phyloP scores from a whole-genome alignment of 2,113 vertebrate species.

The Otocyon megalotis region DNA sequence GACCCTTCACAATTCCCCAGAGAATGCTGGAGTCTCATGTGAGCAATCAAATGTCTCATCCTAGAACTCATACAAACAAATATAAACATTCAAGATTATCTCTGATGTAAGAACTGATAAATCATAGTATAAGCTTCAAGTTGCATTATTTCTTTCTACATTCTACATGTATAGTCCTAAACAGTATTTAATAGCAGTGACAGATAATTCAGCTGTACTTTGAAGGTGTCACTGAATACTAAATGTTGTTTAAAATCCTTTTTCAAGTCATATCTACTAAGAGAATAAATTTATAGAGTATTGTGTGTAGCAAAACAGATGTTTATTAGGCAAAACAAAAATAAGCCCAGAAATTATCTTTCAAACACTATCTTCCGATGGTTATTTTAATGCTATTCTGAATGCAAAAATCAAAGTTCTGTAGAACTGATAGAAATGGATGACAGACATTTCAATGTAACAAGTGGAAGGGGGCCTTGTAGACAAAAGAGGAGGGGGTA shows the following conservation, averaged over 20 bases:
- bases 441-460: background rate
- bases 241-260: background rate
- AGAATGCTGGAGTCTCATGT: background rate
- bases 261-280: background rate
- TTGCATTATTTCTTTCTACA: background rate
- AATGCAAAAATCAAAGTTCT: slow-evolving; percentile 33
- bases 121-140: background rate
- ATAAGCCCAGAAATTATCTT: background rate
- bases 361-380: background rate
- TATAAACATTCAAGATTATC: background rate
- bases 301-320: background rate
- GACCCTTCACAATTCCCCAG: background rate
- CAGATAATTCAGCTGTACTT: slow-evolving; percentile 1
- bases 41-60: background rate
- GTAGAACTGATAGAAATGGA: background rate
- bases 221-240: background rate
- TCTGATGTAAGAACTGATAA: background rate
- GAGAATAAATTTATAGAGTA: background rate
- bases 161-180: background rate
- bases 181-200: background rate
- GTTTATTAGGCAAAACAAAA: background rate
- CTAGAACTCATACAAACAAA: background rate
- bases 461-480: background rate
- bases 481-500: background rate
- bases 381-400: background rate